phyloP scores from a whole-genome alignment of 2,113 vertebrate species.

The Hippopotamus amphibius region DNA sequence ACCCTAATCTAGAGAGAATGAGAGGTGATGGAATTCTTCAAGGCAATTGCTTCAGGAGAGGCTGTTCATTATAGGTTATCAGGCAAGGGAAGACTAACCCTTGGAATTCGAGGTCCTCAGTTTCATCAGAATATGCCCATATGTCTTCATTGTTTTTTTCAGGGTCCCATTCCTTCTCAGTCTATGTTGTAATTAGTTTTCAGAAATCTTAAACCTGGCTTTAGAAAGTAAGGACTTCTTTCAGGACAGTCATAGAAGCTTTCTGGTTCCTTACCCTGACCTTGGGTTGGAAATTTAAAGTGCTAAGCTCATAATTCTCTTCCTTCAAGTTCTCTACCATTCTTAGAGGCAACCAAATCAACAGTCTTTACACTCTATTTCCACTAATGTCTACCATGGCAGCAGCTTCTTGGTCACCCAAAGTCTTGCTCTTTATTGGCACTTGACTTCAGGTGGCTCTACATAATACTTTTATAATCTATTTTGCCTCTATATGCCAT shows the following conservation, averaged over 20 bases:
- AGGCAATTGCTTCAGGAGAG: neutral
- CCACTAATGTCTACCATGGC: neutral
- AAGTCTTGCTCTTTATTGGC: neutral
- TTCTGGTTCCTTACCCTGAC: neutral
- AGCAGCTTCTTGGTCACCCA: neutral
- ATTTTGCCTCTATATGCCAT: neutral
- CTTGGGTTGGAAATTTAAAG: neutral
- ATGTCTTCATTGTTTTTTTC: neutral
- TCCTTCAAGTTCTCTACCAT: neutral
- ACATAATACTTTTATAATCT: neutral
- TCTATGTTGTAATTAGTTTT: neutral
- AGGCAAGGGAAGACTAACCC: neutral
- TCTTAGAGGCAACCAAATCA: neutral
- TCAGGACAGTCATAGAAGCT: neutral
- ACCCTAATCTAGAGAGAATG: neutral
- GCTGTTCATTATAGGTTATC: neutral
- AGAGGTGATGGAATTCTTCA: neutral
- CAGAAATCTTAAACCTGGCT: neutral
- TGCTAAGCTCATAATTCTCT: neutral
- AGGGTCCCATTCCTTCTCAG: neutral
- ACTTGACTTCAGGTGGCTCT: neutral
- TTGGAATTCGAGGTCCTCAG: neutral
- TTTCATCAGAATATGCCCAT: neutral
- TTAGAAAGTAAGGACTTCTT: slow-evolving; percentile 20
- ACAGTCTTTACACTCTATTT: neutral